Conservation (phyloP, 1,140 invertebrate species). For the Physella acuta region DNA sequence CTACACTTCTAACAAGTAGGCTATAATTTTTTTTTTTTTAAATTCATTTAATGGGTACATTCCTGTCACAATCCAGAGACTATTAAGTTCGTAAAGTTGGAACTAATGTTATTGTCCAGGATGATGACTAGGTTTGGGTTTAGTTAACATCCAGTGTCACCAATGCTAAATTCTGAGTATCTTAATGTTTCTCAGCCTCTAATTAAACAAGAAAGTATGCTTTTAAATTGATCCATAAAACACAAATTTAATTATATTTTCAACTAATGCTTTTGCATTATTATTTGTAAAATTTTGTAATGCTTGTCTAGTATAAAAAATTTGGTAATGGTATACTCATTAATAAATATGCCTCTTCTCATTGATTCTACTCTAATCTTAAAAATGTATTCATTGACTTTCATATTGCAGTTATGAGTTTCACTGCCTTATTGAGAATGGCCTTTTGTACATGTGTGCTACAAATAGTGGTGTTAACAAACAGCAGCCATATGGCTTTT, state of each 20-base stretch:
- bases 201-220: not conserved
- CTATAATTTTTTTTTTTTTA: constrained; percentile 13
- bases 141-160: not conserved
- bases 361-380: too few species aligned
- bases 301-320: too few species aligned
- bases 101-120: not conserved
- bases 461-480: constrained; percentile 50
- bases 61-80: too few species aligned
- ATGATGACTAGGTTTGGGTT: not conserved
- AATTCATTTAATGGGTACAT: constrained; percentile 4
- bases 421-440: constrained; percentile 57
- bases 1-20: constrained; percentile 47
- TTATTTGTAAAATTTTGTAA: too few species aligned
- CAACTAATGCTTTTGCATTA: too few species aligned
- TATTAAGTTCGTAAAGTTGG: not conserved
- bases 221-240: too few species aligned
- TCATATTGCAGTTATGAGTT: constrained; percentile 56
- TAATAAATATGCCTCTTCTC: too few species aligned
- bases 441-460: constrained; percentile 55
- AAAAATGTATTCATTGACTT: too few species aligned
- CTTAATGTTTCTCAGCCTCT: not conserved
- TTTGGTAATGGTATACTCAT: too few species aligned
- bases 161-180: not conserved
- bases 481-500: constrained; percentile 51
- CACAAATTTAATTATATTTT: too few species aligned